These are phyloP conservation scores for Takifugu ocellatus DNA, from an alignment of 2,797 vertebrate species.

Conservation along the genomic window DNA sequence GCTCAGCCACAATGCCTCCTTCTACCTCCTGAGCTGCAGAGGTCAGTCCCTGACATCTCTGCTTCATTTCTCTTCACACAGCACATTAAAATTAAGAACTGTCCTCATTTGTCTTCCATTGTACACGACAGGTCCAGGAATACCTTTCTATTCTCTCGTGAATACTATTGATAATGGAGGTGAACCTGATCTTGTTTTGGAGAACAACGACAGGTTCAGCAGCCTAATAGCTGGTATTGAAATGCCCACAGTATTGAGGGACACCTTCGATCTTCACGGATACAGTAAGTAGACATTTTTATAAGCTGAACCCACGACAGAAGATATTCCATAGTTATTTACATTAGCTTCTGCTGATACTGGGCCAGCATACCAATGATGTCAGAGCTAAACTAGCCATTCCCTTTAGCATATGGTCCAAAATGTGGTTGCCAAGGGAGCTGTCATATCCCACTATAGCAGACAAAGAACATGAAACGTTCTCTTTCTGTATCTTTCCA, in stretches of 20 bases:
- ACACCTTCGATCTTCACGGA: conserved; percentile 62
- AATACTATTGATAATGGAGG: conserved; percentile 41
- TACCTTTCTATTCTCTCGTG: conserved; percentile 71
- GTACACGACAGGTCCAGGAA: conserved; percentile 80
- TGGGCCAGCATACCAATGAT: not conserved
- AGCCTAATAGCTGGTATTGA: conserved; percentile 71
- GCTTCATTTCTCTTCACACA: not conserved
- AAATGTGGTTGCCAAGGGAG: no score
- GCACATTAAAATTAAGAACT: not conserved
- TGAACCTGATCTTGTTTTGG: conserved; percentile 60
- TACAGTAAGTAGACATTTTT: conserved; percentile 71
- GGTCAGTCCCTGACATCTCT: conserved; percentile 72
- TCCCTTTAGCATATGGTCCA: no score
- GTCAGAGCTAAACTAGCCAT: not conserved
- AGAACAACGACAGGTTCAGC: conserved; percentile 81
- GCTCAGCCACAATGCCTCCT: conserved; percentile 83
- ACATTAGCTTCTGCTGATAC: not conserved
- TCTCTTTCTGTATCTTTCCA: no score
- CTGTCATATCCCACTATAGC: no score
- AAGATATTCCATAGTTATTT: not conserved
- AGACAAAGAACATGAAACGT: no score
- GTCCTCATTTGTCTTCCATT: not conserved
- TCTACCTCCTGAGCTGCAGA: conserved; percentile 82
- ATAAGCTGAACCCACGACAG: not conserved
- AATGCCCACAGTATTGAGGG: conserved; percentile 79